Conservation (phyloP, 2,888 invertebrate species). For the Coleophora deauratella region DNA sequence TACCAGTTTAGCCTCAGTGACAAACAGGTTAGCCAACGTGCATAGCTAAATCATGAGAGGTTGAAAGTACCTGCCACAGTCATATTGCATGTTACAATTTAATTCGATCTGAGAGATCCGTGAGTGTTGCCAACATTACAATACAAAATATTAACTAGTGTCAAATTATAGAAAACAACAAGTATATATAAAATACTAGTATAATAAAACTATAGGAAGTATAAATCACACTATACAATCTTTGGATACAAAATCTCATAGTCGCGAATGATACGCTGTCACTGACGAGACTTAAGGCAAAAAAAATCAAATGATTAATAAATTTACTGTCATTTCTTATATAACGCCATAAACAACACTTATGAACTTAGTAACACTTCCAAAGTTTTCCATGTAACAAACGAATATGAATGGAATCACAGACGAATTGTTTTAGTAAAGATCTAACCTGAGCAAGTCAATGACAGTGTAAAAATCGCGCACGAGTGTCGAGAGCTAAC, state of each 20-base stretch:
- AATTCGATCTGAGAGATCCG: constrained; percentile 53
- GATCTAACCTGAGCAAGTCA: constrained; percentile 9
- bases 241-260: constrained; percentile 66
- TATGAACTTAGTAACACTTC: neutral
- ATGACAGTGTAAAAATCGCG: constrained; percentile 20
- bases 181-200: constrained; percentile 62
- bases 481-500: constrained; percentile 15
- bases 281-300: too few relatives aligned
- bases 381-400: too few relatives aligned
- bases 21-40: neutral
- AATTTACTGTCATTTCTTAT: too few relatives aligned
- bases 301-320: too few relatives aligned
- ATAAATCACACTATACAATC: constrained; percentile 65
- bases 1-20: constrained; percentile 3
- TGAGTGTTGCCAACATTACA: constrained; percentile 38
- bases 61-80: neutral
- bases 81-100: constrained; percentile 9
- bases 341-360: constrained; percentile 7
- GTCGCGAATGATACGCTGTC: constrained; percentile 22
- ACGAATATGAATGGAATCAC: too few relatives aligned
- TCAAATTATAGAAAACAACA: constrained; percentile 58
- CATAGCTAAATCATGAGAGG: too few relatives aligned
- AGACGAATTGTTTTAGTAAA: neutral
- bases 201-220: constrained; percentile 68
- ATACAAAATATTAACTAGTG: constrained; percentile 35